Evolutionary conservation across 2,888 invertebrate genomes (phyloP), one percentile per base, ranked within the genome.

Genomic region (Heliconius charithonia): DNA sequence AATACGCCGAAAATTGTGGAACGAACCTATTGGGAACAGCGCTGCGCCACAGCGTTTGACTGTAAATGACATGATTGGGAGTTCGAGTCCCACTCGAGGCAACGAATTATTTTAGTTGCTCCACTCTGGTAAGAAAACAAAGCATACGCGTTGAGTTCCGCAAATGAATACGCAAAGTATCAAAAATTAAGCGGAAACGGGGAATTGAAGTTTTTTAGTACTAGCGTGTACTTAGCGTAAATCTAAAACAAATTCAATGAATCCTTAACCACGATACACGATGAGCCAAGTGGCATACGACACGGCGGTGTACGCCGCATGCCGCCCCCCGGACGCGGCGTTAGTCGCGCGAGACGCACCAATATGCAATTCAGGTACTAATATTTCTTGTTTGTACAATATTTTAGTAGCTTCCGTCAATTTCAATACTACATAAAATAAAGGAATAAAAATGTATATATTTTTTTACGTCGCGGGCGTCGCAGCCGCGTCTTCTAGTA

Each of bases 351-450:
- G 77, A 96, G 99, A 82, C 96, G 98, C 88, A 97, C 97, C 86
- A 98, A 98, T 93, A 98, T 99, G 98, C 98, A 98, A 95, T 99
- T 99, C 89, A 97, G 96, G 96, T 97, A 95, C 88, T 80, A 78
- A 79, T 75, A 77, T 77, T 77, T 73, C 77, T 73, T 12, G 4
- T 32, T 19, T 41, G 63, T 70, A 27, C 13, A 27, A 51, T 51
- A 51, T 51, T 29, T 29, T 29, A 29, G 1, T 29, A 2, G 3
- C 3, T 29, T 29, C 29, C 3, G 29, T 29, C 3, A 29, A 29
- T 29, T 29, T 29, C 2, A 29, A 29, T 6, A 32, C 4, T 6
- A 32, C 6, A 32, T 32, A 32, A 32, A 32, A 4, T 7, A 32
- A 32, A 32, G 32, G 7, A 32, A 32, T 32, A 32, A 32, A 6